Evolutionary conservation across 2,797 vertebrate genomes (phyloP), one percentile per base, ranked within the genome.

Genomic region (Tiaroga cobitis): DNA sequence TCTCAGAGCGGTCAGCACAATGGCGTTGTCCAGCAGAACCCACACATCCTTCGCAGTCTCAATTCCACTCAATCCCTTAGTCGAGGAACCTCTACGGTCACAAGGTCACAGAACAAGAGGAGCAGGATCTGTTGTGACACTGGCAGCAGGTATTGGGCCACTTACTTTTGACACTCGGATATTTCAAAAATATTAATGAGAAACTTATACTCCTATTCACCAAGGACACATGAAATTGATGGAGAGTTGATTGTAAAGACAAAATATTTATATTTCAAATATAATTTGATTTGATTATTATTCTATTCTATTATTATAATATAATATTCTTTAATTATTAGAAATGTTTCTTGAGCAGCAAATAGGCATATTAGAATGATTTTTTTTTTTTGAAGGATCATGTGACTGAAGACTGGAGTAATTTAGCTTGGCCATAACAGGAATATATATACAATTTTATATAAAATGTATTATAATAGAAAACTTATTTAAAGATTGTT

Each of bases 21-120:
- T 87, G 89, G 92, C 4, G 92, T 95, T 82, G 91, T 95, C 90
- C 94, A 95, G 87, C 94, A 95, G 89, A 95, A 96, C 0, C 96
- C 96, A 11, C 90, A 84, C 56, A 90, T 97, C 37, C 93, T 96
- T 86, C 94, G 95, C 43, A 94, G 93, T 0, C 80, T 96, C 89
- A 90, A 94, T 24, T 86, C 92, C 10, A 90, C 95, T 1, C 96
- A 96, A 92, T 94, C 96, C 34, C 89, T 96, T 68, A 95, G 93
- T 10, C 96, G 97, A 85, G 96, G 95, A 78, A 94, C 95, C 54
- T 94, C 95, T 78, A 96, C 97, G 26, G 92, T 95, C 24, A 94
- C 80, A 1, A 87, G 97, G 88, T 94, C 97, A 68, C 98, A 96
- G 73, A 93, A 93, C n/a, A 98, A 98, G 95, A 98, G 97, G 93